phyloP scores from a whole-genome alignment of 2,888 invertebrate species.

The Salpingus planirostris region DNA sequence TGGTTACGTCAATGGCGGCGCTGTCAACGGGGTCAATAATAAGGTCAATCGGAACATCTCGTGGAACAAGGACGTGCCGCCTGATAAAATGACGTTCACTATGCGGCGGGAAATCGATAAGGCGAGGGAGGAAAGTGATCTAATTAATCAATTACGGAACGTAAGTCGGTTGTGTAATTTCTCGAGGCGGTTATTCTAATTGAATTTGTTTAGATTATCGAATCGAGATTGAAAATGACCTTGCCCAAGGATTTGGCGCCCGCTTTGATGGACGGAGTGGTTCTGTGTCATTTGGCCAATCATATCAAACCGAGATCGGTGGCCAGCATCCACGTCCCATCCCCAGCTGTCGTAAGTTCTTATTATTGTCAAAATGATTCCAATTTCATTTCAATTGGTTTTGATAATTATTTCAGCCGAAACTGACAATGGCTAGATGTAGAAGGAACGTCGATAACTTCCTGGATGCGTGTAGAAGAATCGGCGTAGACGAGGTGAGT shows the following conservation, averaged over 20 bases:
- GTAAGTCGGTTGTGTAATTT: slow-evolving; percentile 45
- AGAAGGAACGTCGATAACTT: slow-evolving; percentile 93
- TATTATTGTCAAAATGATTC: too few relatives aligned
- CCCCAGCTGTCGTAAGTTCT: slow-evolving; percentile 73
- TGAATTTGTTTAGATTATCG: slow-evolving; percentile 62
- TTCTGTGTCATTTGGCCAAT: slow-evolving; percentile 90
- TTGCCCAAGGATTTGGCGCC: slow-evolving; percentile 79
- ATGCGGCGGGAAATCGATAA: slow-evolving; percentile 88
- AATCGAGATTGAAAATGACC: slow-evolving; percentile 80
- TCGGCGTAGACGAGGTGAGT: slow-evolving; percentile 91
- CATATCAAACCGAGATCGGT: slow-evolving; percentile 86
- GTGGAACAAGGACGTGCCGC: slow-evolving; percentile 63
- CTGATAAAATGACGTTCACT: slow-evolving; percentile 79
- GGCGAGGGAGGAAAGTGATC: slow-evolving; percentile 79
- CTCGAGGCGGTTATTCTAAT: slow-evolving; percentile 2
- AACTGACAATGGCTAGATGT: slow-evolving; percentile 90
- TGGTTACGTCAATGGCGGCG: slow-evolving; percentile 32
- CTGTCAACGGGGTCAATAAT: slow-evolving; percentile 26
- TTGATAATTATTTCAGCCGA: slow-evolving; percentile 68
- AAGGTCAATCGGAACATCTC: slow-evolving; percentile 47
- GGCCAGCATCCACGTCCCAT: slow-evolving; percentile 90
- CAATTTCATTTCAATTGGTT: slow-evolving; percentile 1
- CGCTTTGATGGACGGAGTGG: slow-evolving; percentile 83
- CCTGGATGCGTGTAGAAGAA: slow-evolving; percentile 84
- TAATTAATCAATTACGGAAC: slow-evolving; percentile 73